These are phyloP conservation scores for Amphiprion percula DNA, from an alignment of 2,113 vertebrate species.

Conservation along the genomic window DNA sequence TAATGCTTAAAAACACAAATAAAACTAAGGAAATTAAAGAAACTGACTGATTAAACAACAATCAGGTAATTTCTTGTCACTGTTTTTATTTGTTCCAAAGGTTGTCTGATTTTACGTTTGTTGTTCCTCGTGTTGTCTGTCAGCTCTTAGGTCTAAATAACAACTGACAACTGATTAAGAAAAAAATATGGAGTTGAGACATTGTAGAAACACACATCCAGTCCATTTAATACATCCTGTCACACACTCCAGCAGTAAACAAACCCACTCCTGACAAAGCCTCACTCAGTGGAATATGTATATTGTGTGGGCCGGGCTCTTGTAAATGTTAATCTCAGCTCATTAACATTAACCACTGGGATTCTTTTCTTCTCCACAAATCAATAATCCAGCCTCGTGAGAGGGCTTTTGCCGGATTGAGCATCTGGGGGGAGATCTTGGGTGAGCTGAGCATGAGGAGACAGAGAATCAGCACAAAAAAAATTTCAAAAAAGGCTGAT, in stretches of 20 bases:
- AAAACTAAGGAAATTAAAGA: no score
- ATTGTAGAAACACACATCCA: not conserved
- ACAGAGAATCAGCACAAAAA: conserved; percentile 6
- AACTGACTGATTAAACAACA: not conserved
- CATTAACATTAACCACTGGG: conserved; percentile 63
- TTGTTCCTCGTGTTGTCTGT: not conserved
- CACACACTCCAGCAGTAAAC: no score
- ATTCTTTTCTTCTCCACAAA: conserved; percentile 59
- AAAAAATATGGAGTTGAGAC: not conserved
- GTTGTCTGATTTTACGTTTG: not conserved
- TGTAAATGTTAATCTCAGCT: conserved; percentile 63
- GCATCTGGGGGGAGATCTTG: conserved; percentile 29
- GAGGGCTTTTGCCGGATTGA: conserved; percentile 66
- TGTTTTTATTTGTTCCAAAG: no score
- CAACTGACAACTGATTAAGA: not conserved
- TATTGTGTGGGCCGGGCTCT: conserved; percentile 16
- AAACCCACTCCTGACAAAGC: not conserved
- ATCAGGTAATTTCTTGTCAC: no score
- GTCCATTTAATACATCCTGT: no score
- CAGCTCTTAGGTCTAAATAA: not conserved
- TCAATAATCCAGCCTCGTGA: conserved; percentile 72
- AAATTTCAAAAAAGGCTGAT: conserved; percentile 2
- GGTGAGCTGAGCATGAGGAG: conserved; percentile 15
- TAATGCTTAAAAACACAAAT: no score
- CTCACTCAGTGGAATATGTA: conserved; percentile 8